phyloP scores from a whole-genome alignment of 2,797 vertebrate genomes.

The Rachycentron canadum region DNA sequence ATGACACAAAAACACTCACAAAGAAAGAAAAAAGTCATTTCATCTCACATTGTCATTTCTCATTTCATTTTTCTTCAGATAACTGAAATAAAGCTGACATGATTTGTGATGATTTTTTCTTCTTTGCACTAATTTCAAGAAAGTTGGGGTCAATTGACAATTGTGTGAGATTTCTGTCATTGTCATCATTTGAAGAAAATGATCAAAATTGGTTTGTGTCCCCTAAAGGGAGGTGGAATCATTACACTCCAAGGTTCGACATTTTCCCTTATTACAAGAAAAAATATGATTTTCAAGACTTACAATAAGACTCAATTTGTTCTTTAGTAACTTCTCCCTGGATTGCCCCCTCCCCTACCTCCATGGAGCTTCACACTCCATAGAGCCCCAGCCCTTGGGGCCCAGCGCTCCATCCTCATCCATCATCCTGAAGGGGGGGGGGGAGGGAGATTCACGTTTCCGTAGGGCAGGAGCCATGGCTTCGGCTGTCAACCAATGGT shows the following conservation, averaged over 20 bases:
- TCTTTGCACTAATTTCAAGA: slow-evolving; percentile 28
- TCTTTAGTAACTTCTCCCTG: slow-evolving; percentile 44
- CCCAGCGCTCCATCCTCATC: slow-evolving; percentile 69
- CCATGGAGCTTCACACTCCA: slow-evolving; percentile 69
- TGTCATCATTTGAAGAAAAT: slow-evolving; percentile 16
- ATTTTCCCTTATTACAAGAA: slow-evolving; percentile 31
- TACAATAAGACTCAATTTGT: slow-evolving; percentile 45
- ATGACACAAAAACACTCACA: slow-evolving; percentile 18
- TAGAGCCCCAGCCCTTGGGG: slow-evolving; percentile 69
- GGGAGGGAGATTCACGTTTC: slow-evolving; percentile 72
- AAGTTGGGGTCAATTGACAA: slow-evolving; percentile 35
- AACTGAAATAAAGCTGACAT: slow-evolving; percentile 31
- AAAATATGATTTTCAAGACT: slow-evolving; percentile 25
- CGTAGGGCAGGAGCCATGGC: slow-evolving; percentile 58
- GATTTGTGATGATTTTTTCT: slow-evolving; percentile 20
- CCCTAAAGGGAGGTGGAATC: slow-evolving; percentile 15
- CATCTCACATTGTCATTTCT: slow-evolving; percentile 9
- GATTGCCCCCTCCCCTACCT: slow-evolving; percentile 17
- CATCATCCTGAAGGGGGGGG: slow-evolving; percentile 77
- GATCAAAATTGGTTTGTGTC: slow-evolving; percentile 15
- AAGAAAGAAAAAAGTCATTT: slow-evolving; percentile 6
- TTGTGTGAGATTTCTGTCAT: slow-evolving; percentile 28
- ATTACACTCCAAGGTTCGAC: not conserved
- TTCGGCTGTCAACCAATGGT: slow-evolving; percentile 67
- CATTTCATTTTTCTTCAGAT: slow-evolving; percentile 2